A percentile compares a stretch with the other conserved stretches of the same genome.
Evolutionary conservation across 1,140 invertebrate species (phyloP).

Genomic region (Drosophila aff.): DNA sequence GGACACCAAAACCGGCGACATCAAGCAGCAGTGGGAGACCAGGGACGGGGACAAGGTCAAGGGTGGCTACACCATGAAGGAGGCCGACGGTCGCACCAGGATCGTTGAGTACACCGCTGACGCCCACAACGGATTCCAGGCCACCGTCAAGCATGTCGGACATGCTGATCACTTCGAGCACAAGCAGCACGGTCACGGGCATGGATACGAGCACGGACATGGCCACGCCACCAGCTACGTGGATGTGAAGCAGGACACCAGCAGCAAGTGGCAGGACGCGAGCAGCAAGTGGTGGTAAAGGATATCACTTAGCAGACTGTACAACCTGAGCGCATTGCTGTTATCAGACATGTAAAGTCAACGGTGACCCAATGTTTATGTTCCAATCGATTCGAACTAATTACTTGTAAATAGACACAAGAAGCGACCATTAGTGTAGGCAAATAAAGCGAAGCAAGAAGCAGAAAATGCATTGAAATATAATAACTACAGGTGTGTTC

Average conservation of each 20-base stretch:
- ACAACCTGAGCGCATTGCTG: neutral
- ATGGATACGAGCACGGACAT: constrained; percentile 48
- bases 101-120: constrained; percentile 88
- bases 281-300: constrained; percentile 62
- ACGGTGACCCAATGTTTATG: neutral
- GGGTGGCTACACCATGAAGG: constrained; percentile 87
- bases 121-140: constrained; percentile 86
- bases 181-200: constrained; percentile 39
- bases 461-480: constrained; percentile 34
- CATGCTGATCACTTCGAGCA: constrained; percentile 83
- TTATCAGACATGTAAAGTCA: neutral
- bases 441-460: constrained; percentile 30
- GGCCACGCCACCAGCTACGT: constrained; percentile 75
- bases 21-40: constrained; percentile 88
- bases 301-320: neutral
- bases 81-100: constrained; percentile 87
- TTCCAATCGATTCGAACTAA: neutral
- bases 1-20: constrained; percentile 90
- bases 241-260: constrained; percentile 65
- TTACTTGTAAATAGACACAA: constrained; percentile 7
- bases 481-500: neutral
- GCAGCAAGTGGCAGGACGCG: constrained; percentile 54
- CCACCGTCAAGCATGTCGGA: constrained; percentile 83
- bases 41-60: constrained; percentile 88
- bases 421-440: neutral